Conservation (phyloP, 37 sponge, comb jelly and placozoan species). For the Geodia barretti region DNA sequence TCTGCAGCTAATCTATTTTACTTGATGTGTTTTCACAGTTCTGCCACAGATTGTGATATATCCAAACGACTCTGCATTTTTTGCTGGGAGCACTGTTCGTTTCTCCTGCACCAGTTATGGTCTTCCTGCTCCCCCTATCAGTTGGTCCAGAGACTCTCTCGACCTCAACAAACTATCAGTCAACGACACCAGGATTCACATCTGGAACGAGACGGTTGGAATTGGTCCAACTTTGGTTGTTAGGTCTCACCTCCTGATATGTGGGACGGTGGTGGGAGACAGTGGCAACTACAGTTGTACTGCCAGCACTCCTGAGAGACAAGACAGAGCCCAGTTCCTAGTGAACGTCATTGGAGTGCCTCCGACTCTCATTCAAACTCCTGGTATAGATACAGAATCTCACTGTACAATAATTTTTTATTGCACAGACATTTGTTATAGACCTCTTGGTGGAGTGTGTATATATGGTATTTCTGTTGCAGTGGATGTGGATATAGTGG, state of each 20-base stretch:
- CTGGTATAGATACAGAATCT: not conserved
- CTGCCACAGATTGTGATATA: not conserved
- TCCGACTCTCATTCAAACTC: not conserved
- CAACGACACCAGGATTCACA: not conserved
- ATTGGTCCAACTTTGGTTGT: not conserved
- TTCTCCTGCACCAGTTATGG: conserved; percentile 16
- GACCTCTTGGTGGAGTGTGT: conserved; percentile 5
- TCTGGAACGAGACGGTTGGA: not conserved
- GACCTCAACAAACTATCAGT: not conserved
- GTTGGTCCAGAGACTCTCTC: not conserved
- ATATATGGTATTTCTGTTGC: not conserved
- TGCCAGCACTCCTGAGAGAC: not conserved
- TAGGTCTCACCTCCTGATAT: not conserved
- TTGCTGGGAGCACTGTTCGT: not conserved
- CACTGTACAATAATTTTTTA: too few relatives aligned
- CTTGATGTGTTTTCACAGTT: conserved; percentile 6
- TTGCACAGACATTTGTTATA: too few relatives aligned
- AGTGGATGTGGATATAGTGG: conserved; percentile 6
- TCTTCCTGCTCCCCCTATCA: conserved; percentile 2
- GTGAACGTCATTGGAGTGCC: not conserved
- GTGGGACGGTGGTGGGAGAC: not conserved
- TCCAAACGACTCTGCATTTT: not conserved
- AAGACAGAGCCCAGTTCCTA: not conserved
- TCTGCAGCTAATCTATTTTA: not conserved
- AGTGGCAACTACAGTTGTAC: not conserved